These are phyloP conservation scores for Drosophila falleni DNA, from an alignment of 2,888 invertebrate genomes.

Conservation along the genomic window DNA sequence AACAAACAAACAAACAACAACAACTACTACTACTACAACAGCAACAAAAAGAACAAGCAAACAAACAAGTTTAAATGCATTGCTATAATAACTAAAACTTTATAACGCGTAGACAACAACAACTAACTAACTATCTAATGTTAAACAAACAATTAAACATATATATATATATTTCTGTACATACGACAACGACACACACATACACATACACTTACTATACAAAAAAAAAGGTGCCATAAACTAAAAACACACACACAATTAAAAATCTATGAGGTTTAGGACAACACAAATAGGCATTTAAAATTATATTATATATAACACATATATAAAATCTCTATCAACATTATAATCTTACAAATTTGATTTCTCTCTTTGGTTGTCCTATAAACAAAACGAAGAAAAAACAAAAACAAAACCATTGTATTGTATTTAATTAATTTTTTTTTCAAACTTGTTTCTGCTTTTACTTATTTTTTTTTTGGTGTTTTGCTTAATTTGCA, in stretches of 20 bases:
- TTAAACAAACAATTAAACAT: constrained; percentile 30
- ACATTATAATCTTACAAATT: constrained; percentile 22
- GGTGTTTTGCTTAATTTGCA: constrained; percentile 14
- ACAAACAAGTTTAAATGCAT: constrained; percentile 55
- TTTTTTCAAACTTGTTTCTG: constrained; percentile 20
- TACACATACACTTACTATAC: constrained; percentile 42
- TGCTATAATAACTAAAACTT: constrained; percentile 63
- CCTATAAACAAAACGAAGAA: constrained; percentile 21
- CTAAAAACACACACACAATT: constrained; percentile 50
- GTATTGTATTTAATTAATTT: constrained; percentile 39
- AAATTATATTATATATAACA: constrained; percentile 32
- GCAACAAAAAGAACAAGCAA: constrained; percentile 31
- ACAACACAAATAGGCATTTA: constrained; percentile 74
- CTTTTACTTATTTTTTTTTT: constrained; percentile 11
- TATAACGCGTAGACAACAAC: constrained; percentile 62
- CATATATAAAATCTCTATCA: constrained; percentile 21
- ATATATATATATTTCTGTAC: constrained; percentile 54
- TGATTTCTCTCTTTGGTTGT: constrained; percentile 46
- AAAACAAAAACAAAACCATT: constrained; percentile 17
- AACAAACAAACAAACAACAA: constrained; percentile 28
- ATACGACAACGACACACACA: constrained; percentile 41
- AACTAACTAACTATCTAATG: constrained; percentile 62
- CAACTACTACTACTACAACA: constrained; percentile 41
- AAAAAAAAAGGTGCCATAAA: constrained; percentile 72
- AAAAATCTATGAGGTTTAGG: constrained; percentile 64